Evolutionary conservation across 2,888 invertebrate species (phyloP).

Genomic region (Oxystoma pomonae): DNA sequence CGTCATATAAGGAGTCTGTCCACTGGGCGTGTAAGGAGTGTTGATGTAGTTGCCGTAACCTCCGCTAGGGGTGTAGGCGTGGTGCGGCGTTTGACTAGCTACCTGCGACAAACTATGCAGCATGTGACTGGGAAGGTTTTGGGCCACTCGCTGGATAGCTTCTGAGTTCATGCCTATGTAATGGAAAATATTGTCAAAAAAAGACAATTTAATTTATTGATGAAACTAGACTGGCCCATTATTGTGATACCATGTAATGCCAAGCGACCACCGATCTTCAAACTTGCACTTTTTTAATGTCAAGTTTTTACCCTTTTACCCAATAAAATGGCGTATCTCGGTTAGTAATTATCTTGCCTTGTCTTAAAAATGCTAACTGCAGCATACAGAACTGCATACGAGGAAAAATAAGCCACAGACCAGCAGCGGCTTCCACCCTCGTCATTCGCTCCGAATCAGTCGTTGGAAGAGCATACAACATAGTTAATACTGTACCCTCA

Average conservation of each 20-base stretch:
- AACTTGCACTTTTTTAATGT: too few relatives aligned
- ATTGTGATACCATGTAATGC: background rate
- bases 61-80: slow-evolving; percentile 72
- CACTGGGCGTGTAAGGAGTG: slow-evolving; percentile 87
- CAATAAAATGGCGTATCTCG: too few relatives aligned
- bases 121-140: slow-evolving; percentile 66
- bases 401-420: too few relatives aligned
- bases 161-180: slow-evolving; percentile 60
- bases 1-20: slow-evolving; percentile 92
- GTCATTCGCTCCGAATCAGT: too few relatives aligned
- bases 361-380: too few relatives aligned
- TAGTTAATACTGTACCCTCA: too few relatives aligned
- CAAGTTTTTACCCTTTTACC: too few relatives aligned
- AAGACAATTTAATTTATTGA: background rate
- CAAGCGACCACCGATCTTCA: too few relatives aligned
- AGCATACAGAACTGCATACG: too few relatives aligned
- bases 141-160: slow-evolving; percentile 67
- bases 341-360: too few relatives aligned
- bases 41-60: slow-evolving; percentile 66
- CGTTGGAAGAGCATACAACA: too few relatives aligned
- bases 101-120: slow-evolving; percentile 68
- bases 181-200: slow-evolving; percentile 16
- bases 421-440: too few relatives aligned
- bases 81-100: slow-evolving; percentile 64
- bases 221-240: background rate